These are phyloP conservation scores for Eubucco bourcierii DNA, from an alignment of 2,113 vertebrate species.

Conservation along the genomic window DNA sequence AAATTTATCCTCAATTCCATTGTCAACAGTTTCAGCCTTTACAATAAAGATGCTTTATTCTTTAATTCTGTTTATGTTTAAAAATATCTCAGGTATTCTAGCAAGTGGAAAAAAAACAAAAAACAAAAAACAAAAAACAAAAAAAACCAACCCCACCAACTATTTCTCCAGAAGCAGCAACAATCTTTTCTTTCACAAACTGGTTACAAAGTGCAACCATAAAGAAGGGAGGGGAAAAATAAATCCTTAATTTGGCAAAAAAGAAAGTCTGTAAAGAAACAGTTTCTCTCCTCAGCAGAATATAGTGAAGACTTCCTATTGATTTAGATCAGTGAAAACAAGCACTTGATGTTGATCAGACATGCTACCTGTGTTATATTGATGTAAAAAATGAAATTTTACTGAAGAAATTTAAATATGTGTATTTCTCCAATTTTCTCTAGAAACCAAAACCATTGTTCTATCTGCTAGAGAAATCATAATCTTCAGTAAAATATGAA, in stretches of 20 bases:
- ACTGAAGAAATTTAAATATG: neutral
- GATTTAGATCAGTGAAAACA: slow-evolving; percentile 9
- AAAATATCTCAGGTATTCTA: neutral
- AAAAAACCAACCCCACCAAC: no score
- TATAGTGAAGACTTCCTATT: neutral
- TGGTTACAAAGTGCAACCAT: neutral
- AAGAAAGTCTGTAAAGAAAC: neutral
- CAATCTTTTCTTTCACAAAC: neutral
- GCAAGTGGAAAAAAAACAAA: neutral
- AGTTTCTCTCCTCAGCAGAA: neutral
- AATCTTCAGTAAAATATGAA: neutral
- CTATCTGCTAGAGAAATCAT: neutral
- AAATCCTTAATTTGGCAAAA: neutral
- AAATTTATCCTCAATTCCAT: neutral
- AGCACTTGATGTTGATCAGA: slow-evolving; percentile 12
- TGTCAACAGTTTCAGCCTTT: neutral
- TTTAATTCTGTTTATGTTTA: neutral
- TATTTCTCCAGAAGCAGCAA: neutral
- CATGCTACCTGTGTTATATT: slow-evolving; percentile 5
- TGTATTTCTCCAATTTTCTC: neutral
- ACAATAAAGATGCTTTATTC: neutral
- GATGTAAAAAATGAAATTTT: slow-evolving; percentile 11
- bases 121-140: no score
- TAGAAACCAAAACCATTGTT: neutral
- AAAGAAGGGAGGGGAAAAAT: neutral